A percentile compares a stretch with the other conserved stretches of the same genome.
Evolutionary conservation across 2,113 vertebrate species (phyloP).

Genomic region (Opisthocomus hoazin): DNA sequence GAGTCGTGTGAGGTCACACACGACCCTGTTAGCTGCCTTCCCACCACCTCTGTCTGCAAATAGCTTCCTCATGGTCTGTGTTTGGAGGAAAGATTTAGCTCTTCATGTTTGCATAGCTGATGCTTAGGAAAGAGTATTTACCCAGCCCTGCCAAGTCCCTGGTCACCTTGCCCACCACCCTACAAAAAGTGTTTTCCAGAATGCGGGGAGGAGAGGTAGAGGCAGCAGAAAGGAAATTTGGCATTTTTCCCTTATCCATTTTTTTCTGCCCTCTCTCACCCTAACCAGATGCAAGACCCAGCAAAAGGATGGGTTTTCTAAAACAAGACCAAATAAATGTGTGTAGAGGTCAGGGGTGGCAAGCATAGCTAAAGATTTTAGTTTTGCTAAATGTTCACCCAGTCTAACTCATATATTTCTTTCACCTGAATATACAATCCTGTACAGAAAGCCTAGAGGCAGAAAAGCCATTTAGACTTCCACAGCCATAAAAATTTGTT

Average conservation of each 20-base stretch:
- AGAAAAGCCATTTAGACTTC: constrained; percentile 47
- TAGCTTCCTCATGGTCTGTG: fast-evolving
- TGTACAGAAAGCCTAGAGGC: constrained; percentile 24
- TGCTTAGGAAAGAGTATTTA: background rate
- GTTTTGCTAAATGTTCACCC: constrained; percentile 32
- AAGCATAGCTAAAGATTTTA: constrained; percentile 49
- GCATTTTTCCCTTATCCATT: background rate
- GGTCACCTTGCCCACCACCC: background rate
- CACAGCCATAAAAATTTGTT: constrained; percentile 44
- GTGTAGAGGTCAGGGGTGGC: background rate
- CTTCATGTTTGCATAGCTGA: background rate
- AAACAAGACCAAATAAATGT: constrained; percentile 20
- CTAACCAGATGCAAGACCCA: background rate
- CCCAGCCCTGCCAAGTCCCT: background rate
- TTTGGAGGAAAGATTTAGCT: background rate
- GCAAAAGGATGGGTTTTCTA: background rate
- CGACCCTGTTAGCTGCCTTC: no score
- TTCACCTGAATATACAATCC: constrained; percentile 30
- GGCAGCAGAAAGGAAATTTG: background rate
- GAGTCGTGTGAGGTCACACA: background rate
- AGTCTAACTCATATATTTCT: background rate
- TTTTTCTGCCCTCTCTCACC: background rate
- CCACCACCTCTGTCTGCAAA: background rate
- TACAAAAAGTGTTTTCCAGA: background rate
- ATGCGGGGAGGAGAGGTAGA: background rate